Evolutionary conservation across 2,888 invertebrate genomes (phyloP).

Genomic region (Archips crataeganus): DNA sequence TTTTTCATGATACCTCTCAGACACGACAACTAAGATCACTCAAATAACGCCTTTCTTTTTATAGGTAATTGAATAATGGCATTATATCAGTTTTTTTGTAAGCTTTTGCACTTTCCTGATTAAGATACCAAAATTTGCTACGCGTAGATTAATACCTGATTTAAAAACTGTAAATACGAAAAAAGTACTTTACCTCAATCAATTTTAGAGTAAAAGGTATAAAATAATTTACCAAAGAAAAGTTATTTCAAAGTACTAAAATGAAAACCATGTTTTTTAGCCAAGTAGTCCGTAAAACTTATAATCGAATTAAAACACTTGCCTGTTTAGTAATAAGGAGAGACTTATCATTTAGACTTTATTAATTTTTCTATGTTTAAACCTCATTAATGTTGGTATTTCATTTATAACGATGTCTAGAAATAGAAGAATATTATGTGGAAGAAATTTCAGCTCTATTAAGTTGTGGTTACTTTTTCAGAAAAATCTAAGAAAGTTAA

Average conservation of each 20-base stretch:
- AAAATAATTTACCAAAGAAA: slow-evolving; percentile 6
- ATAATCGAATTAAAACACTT: slow-evolving; percentile 24
- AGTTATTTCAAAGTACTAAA: slow-evolving; percentile 7
- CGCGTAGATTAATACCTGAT: neutral
- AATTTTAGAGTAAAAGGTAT: neutral
- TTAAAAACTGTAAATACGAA: neutral
- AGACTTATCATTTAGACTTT: neutral
- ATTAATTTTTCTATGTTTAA: neutral
- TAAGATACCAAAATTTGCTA: too few species aligned
- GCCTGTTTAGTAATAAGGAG: slow-evolving; percentile 10
- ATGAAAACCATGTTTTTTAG: slow-evolving; percentile 25
- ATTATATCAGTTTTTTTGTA: neutral
- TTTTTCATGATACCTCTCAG: slow-evolving; percentile 27
- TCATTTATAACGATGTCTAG: too few species aligned
- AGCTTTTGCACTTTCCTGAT: neutral
- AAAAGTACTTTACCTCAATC: neutral
- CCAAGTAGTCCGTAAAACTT: slow-evolving; percentile 21
- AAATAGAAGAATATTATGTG: too few species aligned
- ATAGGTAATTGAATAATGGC: neutral
- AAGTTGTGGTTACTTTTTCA: neutral
- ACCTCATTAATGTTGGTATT: too few species aligned
- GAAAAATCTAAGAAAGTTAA: neutral
- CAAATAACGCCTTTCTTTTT: slow-evolving; percentile 4
- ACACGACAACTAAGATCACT: slow-evolving; percentile 16
- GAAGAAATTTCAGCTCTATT: neutral